Percentiles rank a stretch among this genome's conserved stretches.
These are phyloP conservation scores for Stictocephala bisonia DNA, from an alignment of 2,888 invertebrate species.

Conservation along the genomic window DNA sequence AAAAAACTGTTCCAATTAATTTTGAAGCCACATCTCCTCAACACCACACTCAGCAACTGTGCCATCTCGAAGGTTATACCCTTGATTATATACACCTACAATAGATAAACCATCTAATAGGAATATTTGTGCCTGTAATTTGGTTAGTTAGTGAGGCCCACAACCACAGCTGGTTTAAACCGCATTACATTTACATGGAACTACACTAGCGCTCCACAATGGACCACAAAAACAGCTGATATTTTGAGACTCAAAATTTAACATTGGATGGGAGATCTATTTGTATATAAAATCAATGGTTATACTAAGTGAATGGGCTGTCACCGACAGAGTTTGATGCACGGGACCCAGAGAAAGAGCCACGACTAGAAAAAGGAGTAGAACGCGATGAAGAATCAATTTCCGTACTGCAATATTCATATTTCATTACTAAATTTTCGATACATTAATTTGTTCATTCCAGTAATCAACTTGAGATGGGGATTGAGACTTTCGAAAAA, in stretches of 20 bases:
- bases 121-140: no score
- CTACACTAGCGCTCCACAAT: not conserved
- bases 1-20: not conserved
- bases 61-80: no score
- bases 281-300: no score
- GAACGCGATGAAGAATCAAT: conserved; percentile 8
- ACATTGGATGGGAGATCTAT: no score
- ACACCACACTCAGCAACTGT: conserved; percentile 6
- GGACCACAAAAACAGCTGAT: no score
- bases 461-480: not conserved
- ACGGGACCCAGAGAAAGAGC: conserved; percentile 2
- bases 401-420: conserved; percentile 2
- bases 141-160: no score
- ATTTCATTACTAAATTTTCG: conserved; percentile 18
- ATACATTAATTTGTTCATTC: conserved; percentile 26
- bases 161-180: no score
- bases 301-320: conserved; percentile 1
- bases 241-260: no score
- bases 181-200: no score
- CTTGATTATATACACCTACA: no score
- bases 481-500: conserved; percentile 1
- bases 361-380: not conserved
- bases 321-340: not conserved
- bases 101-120: no score
- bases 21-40: not conserved